phyloP scores from a whole-genome alignment of 2,888 invertebrate species.

The Monochamus alternatus region DNA sequence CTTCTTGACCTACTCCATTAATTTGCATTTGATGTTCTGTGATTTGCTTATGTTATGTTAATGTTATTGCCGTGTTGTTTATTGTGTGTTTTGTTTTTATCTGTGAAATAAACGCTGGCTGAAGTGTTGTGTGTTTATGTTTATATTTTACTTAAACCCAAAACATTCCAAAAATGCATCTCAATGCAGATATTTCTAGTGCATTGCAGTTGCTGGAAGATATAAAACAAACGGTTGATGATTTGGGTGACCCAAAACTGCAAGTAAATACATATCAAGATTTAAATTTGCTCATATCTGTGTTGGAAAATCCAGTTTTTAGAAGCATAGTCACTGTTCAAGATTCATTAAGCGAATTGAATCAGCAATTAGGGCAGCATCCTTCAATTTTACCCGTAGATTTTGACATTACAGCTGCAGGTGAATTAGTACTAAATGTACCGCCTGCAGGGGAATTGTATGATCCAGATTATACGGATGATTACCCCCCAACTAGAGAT shows the following conservation, averaged over 20 bases:
- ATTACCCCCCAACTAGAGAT: constrained; percentile 72
- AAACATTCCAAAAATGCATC: constrained; percentile 69
- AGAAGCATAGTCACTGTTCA: constrained; percentile 92
- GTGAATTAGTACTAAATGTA: constrained; percentile 79
- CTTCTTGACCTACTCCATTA: too few species aligned
- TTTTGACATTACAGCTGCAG: constrained; percentile 90
- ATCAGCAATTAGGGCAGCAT: constrained; percentile 89
- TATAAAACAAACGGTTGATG: constrained; percentile 88
- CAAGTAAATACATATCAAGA: constrained; percentile 85
- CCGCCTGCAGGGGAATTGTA: constrained; percentile 75
- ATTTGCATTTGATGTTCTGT: background rate
- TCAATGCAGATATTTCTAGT: constrained; percentile 86
- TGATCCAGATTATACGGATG: constrained; percentile 73
- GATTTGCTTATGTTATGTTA: constrained; percentile 1
- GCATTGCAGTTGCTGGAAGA: constrained; percentile 92
- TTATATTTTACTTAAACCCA: constrained; percentile 11
- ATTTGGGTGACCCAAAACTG: constrained; percentile 87
- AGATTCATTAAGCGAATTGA: constrained; percentile 91
- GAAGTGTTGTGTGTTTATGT: constrained; percentile 6
- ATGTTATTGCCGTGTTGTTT: background rate
- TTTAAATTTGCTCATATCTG: constrained; percentile 85
- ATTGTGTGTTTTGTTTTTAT: constrained; percentile 4
- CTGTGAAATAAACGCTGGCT: constrained; percentile 7
- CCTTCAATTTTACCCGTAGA: constrained; percentile 94
- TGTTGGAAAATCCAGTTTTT: constrained; percentile 92